Evolutionary conservation across 2,113 vertebrate species (phyloP), one percentile per base, ranked within the genome.

Genomic region (Corvus cornix): DNA sequence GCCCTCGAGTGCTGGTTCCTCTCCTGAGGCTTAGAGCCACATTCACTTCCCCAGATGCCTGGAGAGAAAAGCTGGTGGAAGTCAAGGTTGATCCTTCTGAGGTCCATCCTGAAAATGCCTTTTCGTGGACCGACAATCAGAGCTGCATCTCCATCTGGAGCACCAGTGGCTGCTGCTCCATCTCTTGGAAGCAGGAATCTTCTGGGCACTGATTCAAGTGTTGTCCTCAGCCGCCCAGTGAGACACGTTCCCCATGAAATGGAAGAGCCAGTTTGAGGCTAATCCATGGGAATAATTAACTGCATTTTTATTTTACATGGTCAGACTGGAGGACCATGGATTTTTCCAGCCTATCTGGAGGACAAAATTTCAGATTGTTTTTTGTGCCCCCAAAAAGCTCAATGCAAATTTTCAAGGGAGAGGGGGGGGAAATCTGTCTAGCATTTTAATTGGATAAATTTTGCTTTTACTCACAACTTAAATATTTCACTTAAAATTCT

Each of bases 1-100:
- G 26, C 21, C 30, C 22, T 68, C 0, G 0, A 56, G 70, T 9
- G 44, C 3, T 2, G 0, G 8, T 39, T 76, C 44, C 7, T 86
- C 33, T 20, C 35, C 62, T 53, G 39, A 33, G 48, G 10, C 21
- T 66, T 39, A 31, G 41, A 60, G 21, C 35, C 79, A 48, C 1
- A 0, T 64, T 26, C 33, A 33, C 49, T 39, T 72, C 66, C 64
- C 81, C 58, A 26, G 37, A 3, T 27, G 14, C 6, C 56, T 60
- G 49, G 21, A 69, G 58, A 56, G 44, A 52, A 92, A 86, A 49
- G 4, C 44, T 88, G 75, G 16, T 72, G 67, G 58, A 58, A 53
- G 35, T 17, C 81, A 64, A 43, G 13, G 20, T 3, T 26, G 39
- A 7, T 1, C 0, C 5, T 64, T 64, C 30, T 31, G 39, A 16